Conservation (phyloP, 2,797 vertebrate species). For the Phataginus tetradactyla region DNA sequence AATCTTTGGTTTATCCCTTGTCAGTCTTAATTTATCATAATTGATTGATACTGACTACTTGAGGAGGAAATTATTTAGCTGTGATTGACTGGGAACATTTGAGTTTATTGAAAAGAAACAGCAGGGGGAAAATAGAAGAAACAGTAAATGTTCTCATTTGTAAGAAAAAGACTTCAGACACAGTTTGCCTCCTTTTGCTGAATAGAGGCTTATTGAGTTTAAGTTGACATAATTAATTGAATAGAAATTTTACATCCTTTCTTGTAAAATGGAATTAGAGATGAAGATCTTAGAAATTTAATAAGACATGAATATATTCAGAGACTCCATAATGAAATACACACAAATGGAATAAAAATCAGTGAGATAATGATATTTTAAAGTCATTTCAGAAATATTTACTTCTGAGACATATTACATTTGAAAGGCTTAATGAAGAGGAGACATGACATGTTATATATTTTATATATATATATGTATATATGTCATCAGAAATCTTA, state of each 20-base stretch:
- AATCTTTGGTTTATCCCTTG: slow-evolving; percentile 46
- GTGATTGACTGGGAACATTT: slow-evolving; percentile 57
- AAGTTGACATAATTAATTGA: slow-evolving; percentile 65
- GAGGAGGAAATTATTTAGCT: slow-evolving; percentile 71
- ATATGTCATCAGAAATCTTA: background rate
- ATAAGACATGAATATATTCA: slow-evolving; percentile 45
- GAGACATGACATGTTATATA: background rate
- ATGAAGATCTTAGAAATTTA: slow-evolving; percentile 62
- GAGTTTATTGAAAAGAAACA: slow-evolving; percentile 72
- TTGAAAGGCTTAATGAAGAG: background rate
- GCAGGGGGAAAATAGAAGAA: slow-evolving; percentile 33
- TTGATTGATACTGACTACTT: slow-evolving; percentile 69
- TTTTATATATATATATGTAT: background rate
- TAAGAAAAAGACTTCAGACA: slow-evolving; percentile 26
- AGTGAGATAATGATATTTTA: slow-evolving; percentile 51
- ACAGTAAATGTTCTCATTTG: slow-evolving; percentile 45
- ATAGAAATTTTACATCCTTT: slow-evolving; percentile 57
- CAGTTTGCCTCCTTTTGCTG: slow-evolving; percentile 25
- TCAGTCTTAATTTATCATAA: slow-evolving; percentile 77
- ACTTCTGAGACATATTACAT: slow-evolving; percentile 9
- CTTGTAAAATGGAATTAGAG: slow-evolving; percentile 6
- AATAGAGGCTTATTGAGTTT: slow-evolving; percentile 64
- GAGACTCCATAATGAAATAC: slow-evolving; percentile 41
- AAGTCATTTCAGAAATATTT: slow-evolving; percentile 58
- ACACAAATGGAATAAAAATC: slow-evolving; percentile 44